These are phyloP conservation scores for Urocitellus parryii DNA, from an alignment of 2,113 vertebrate species.

Conservation along the genomic window DNA sequence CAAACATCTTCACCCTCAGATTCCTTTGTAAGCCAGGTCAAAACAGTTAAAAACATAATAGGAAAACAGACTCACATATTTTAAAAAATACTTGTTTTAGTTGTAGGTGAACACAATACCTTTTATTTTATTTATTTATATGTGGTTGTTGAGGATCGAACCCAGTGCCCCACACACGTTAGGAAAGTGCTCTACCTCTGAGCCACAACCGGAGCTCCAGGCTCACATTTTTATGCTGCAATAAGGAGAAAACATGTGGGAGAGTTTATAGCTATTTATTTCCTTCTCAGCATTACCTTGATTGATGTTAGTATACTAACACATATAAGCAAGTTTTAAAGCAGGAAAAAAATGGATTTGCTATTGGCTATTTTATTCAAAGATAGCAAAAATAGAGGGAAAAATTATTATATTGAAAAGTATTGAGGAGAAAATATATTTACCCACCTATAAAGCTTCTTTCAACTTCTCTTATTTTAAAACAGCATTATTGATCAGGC, in stretches of 20 bases:
- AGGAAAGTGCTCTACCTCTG: no score
- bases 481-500: background rate
- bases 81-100: no score
- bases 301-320: conserved; percentile 58
- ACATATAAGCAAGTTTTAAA: conserved; percentile 63
- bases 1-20: background rate
- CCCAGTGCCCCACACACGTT: no score
- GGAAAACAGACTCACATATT: background rate
- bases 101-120: no score
- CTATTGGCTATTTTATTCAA: conserved; percentile 48
- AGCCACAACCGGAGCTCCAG: no score
- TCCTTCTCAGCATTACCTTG: conserved; percentile 26
- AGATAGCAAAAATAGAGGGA: background rate
- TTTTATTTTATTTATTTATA: no score
- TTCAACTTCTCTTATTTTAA: background rate
- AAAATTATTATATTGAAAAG: conserved; percentile 50
- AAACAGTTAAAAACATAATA: background rate
- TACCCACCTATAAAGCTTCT: background rate
- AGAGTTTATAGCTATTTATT: conserved; percentile 34
- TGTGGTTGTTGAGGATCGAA: no score
- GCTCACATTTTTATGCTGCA: background rate
- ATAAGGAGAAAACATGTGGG: background rate
- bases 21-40: conserved; percentile 4
- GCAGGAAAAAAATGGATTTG: conserved; percentile 37
- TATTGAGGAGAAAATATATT: conserved; percentile 53